Evolutionary conservation across 2,113 vertebrate genomes (phyloP), one percentile per base, ranked within the genome.

Genomic region (Galbula dea): DNA sequence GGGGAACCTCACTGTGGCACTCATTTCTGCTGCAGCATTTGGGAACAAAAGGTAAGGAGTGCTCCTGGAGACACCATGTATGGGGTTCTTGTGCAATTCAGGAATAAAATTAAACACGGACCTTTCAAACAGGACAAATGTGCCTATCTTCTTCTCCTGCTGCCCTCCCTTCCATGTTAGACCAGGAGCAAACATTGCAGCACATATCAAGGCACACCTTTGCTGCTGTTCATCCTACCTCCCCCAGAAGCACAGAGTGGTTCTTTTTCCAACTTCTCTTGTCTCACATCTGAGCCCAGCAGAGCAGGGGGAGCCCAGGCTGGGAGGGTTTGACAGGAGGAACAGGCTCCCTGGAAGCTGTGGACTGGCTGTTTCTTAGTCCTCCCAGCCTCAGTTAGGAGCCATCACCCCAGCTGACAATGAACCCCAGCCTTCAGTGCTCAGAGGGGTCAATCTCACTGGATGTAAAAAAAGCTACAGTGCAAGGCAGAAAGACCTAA

Each of bases 41-140:
- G 55, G 15, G 29, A 69, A 30, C 0, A 2, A 89, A 29, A 67
- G 66, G 41, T 43, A 32, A 86, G 26, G 41, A 88, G 26, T 52
- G 8, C 43, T 87, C 1, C 0, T 3, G 2, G 37, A 54, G 14
- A 36, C 11, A 32, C n/a, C 19, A 32, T 1, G 0, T 21, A 15
- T 4, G 43, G 49, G 19, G 30, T 77, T 65, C 61, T 34, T 57
- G 37, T 27, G 62, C 32, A 45, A 15, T 83, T 46, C 36, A 12
- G 27, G 39, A 45, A 84, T 45, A 55, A 80, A 92, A 41, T 3
- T 55, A 55, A 81, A 63, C 36, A 49, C 1, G 2, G 39, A 39
- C 19, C 9, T 86, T 92, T 79, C 66, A 73, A 58, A 62, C 5
- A 10, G 37, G n/a, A 18, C 26, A 84, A 71, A 43, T 48, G 30